Evolutionary conservation across 2,113 vertebrate genomes (phyloP).

Genomic region (Boulengeromyrus knoepffleri): DNA sequence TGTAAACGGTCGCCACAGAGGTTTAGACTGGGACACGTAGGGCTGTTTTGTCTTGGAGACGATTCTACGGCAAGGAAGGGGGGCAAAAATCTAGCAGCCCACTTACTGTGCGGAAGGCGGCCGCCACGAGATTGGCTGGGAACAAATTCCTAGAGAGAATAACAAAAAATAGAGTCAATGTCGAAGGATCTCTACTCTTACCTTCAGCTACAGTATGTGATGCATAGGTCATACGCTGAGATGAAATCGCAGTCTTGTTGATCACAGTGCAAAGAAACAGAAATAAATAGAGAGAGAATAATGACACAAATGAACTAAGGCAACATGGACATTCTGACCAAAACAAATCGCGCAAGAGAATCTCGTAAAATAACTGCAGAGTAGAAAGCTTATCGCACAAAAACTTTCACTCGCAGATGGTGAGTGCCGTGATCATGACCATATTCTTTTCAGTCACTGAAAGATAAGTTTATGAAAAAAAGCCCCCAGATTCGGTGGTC

Average conservation of each 20-base stretch:
- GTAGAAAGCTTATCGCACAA: background rate
- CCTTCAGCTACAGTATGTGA: background rate
- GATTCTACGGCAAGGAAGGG: background rate
- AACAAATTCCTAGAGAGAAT: constrained; percentile 79
- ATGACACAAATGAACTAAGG: constrained; percentile 1
- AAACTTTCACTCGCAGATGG: background rate
- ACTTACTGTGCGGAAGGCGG: constrained; percentile 87
- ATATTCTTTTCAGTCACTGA: background rate
- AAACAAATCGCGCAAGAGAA: background rate
- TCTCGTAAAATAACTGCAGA: background rate
- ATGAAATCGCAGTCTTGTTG: background rate
- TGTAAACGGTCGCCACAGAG: background rate
- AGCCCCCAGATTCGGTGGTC: background rate
- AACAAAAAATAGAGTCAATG: constrained; percentile 23
- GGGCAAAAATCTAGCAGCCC: background rate
- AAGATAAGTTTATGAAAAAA: background rate
- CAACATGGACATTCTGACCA: background rate
- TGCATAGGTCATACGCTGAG: background rate
- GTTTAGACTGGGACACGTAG: background rate
- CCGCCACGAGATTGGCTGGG: constrained; percentile 86
- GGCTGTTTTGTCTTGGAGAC: background rate
- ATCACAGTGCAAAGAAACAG: background rate
- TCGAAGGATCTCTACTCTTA: background rate
- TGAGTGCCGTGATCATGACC: background rate
- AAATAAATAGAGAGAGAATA: constrained; percentile 22